Evolutionary conservation across 2,888 invertebrate genomes (phyloP), one percentile per base, ranked within the genome.

Genomic region (Pheosia tremula): DNA sequence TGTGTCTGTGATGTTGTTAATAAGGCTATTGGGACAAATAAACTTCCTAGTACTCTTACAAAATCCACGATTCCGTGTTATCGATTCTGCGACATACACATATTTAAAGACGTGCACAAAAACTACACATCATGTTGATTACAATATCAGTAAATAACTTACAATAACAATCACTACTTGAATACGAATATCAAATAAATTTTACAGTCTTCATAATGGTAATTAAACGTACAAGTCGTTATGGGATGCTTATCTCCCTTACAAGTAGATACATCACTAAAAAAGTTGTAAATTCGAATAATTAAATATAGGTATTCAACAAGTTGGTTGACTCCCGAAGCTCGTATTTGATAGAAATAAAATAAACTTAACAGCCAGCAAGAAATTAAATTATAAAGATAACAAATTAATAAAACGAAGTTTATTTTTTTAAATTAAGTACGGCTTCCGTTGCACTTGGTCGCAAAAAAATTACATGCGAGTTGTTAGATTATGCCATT

Each of bases 281-380:
- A 71, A 71, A 69, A 70, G 79, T 68, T 77, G 66, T 84, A 84
- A 85, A 87, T 86, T 85, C 81, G 82, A 84, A 75, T 24, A 24
- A 24, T 24, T 24, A 24, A 24, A 24, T 24, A 24, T 24, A 24
- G 24, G 24, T 24, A 24, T 2, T 24, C 24, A 62, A 45, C 56
- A 58, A 53, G 61, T 56, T 71, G 69, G 63, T 67, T 59, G 54
- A 66, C 38, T 53, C 61, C 45, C 60, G 47, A 74, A 75, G 70
- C 64, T 75, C 68, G 43, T 62, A 56, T 62, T 59, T 55, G 62
- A 61, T 58, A 60, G 39, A 54, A 59, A 58, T 41, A 41, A 5
- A 41, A 24, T 24, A 24, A 24, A 24, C 24, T 24, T 24, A 24
- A 24, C 63, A 57, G n/a, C 3, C 8, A 56, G 24, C 47, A 10